Conservation (phyloP, 2,888 invertebrate genomes). For the Hedya salicella region DNA sequence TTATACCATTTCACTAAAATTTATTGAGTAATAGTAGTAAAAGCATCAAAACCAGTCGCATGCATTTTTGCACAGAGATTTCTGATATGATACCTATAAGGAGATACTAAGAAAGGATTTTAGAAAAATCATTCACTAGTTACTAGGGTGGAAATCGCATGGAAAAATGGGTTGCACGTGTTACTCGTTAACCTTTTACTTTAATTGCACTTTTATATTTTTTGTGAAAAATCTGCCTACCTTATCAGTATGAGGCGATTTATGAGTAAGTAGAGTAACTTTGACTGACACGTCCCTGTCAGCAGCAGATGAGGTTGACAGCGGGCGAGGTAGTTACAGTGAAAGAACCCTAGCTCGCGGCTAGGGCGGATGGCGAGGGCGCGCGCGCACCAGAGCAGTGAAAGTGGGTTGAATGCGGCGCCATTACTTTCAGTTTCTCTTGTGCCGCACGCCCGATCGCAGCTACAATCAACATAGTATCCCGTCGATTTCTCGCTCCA, state of each 20-base stretch:
- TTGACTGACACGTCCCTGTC: background rate
- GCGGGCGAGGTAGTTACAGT: conserved; percentile 17
- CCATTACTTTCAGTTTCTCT: conserved; percentile 84
- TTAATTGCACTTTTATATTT: no score
- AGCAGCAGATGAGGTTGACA: conserved; percentile 9
- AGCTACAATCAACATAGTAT: conserved; percentile 83
- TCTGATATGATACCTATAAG: no score
- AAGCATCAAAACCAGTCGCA: no score
- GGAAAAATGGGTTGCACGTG: no score
- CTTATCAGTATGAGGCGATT: background rate
- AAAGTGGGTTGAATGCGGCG: conserved; percentile 84
- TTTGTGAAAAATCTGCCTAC: no score
- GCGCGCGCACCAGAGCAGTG: conserved; percentile 71
- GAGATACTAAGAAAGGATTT: no score
- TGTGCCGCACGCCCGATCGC: conserved; percentile 75
- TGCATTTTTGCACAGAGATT: no score
- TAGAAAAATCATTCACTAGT: no score
- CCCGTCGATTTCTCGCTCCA: conserved; percentile 84
- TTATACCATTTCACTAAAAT: no score
- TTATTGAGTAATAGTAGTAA: no score
- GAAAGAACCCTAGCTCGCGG: conserved; percentile 26
- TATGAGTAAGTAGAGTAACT: conserved; percentile 10
- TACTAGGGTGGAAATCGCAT: no score
- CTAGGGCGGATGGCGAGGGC: conserved; percentile 44
- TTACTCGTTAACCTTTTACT: no score